A percentile compares a stretch with the other conserved stretches of the same genome.
phyloP scores from a whole-genome alignment of 30 jellyfish, hydroid and myxozoan genomes.

The Mastigias papua region DNA sequence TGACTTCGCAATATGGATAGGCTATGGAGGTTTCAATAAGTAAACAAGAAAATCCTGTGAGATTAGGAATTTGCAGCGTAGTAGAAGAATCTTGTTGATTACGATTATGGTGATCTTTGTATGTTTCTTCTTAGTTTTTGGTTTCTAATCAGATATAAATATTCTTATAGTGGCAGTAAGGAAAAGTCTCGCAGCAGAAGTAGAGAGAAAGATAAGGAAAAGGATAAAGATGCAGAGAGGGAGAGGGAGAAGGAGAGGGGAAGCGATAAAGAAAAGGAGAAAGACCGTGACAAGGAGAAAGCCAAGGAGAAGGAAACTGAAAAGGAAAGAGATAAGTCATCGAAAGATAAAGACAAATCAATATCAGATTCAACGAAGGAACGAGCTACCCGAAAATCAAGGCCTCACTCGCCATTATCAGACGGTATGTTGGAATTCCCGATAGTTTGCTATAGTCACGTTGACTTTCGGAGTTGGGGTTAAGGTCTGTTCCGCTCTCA shows the following conservation, averaged over 20 bases:
- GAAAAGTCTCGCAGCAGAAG: constrained; percentile 31
- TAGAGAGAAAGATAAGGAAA: constrained; percentile 33
- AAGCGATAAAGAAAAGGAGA: constrained; percentile 7
- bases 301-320: constrained; percentile 5
- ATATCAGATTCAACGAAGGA: not conserved
- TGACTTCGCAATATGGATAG: too few relatives aligned
- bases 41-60: too few relatives aligned
- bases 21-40: too few relatives aligned
- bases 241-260: not conserved
- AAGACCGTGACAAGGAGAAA: constrained; percentile 16
- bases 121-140: too few relatives aligned
- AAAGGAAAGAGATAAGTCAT: constrained; percentile 12
- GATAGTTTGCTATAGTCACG: not conserved
- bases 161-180: constrained; percentile 5
- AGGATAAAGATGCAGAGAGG: not conserved
- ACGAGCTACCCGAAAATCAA: constrained; percentile 3
- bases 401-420: constrained; percentile 26
- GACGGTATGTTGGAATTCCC: constrained; percentile 17
- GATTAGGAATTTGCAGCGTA: too few relatives aligned
- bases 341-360: constrained; percentile 9
- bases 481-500: too few relatives aligned
- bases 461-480: not conserved
- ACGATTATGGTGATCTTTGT: too few relatives aligned
- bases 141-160: not conserved
- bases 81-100: too few relatives aligned